Percentiles rank a stretch among this genome's conserved stretches.
Conservation (phyloP, 2,113 vertebrate species). For the Hydrochoerus hydrochaeris region DNA sequence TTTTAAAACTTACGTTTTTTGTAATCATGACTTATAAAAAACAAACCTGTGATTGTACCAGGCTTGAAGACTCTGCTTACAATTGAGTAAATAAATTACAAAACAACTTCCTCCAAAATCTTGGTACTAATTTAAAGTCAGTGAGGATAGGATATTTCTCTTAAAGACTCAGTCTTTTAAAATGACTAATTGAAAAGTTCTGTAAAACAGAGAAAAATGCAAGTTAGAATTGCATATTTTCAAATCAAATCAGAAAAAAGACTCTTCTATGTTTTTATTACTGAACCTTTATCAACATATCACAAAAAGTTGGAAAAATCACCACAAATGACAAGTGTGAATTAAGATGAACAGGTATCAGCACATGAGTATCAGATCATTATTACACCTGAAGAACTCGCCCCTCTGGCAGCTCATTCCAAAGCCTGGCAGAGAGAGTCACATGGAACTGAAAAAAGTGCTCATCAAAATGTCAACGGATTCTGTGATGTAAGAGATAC, state of each 20-base stretch:
- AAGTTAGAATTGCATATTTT: background rate
- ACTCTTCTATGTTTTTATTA: background rate
- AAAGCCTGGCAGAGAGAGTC: background rate
- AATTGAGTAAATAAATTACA: background rate
- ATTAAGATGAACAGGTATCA: background rate
- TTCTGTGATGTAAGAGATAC: background rate
- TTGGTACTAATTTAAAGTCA: slow-evolving; percentile 43
- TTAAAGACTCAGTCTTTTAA: background rate
- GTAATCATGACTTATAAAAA: background rate
- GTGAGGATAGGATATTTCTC: background rate
- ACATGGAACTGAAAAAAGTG: background rate
- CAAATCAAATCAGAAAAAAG: background rate
- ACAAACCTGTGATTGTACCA: background rate
- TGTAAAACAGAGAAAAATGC: slow-evolving; percentile 2
- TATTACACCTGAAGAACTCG: background rate
- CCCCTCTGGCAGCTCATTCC: background rate
- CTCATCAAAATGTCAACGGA: background rate
- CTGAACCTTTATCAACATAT: background rate
- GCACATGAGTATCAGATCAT: background rate
- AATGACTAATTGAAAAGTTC: slow-evolving; percentile 21
- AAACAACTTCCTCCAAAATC: background rate
- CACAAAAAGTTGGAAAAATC: background rate
- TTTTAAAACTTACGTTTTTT: slow-evolving; percentile 45
- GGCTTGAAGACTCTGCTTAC: slow-evolving; percentile 18
- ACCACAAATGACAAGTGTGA: background rate